Evolutionary conservation across 92 coral and sea anemone species (phyloP).

Genomic region (Actinostola sp.): DNA sequence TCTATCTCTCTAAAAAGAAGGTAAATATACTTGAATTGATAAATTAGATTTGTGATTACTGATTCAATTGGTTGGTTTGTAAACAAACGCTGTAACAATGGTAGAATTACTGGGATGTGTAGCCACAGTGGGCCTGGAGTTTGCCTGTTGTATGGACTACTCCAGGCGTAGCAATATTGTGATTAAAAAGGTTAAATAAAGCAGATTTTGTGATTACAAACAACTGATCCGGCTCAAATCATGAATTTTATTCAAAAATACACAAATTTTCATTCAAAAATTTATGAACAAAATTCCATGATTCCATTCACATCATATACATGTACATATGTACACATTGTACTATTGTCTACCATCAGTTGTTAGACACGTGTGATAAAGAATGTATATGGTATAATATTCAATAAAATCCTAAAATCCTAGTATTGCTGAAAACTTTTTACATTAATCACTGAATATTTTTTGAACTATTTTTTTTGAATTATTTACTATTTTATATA

Average conservation of each 20-base stretch:
- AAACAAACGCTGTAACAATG: constrained; percentile 1
- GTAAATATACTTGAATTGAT: constrained; percentile 34
- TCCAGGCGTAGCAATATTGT: neutral
- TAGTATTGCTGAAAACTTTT: too few species aligned
- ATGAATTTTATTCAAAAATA: neutral
- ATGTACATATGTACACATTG: too few species aligned
- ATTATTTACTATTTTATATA: too few species aligned
- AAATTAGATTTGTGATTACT: neutral
- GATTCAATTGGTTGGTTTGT: neutral
- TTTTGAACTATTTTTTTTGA: too few species aligned
- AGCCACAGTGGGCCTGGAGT: neutral
- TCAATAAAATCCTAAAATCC: too few species aligned
- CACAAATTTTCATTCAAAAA: neutral
- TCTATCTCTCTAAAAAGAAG: constrained; percentile 95
- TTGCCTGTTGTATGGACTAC: neutral
- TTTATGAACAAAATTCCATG: neutral
- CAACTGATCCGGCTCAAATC: neutral
- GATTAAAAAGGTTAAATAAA: neutral
- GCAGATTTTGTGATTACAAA: neutral
- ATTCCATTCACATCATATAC: too few species aligned
- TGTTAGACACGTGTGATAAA: too few species aligned
- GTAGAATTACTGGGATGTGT: neutral
- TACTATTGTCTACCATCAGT: too few species aligned
- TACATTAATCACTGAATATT: too few species aligned
- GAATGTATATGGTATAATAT: too few species aligned